Evolutionary conservation across 2,113 vertebrate genomes (phyloP).

Genomic region (Strix aluco): DNA sequence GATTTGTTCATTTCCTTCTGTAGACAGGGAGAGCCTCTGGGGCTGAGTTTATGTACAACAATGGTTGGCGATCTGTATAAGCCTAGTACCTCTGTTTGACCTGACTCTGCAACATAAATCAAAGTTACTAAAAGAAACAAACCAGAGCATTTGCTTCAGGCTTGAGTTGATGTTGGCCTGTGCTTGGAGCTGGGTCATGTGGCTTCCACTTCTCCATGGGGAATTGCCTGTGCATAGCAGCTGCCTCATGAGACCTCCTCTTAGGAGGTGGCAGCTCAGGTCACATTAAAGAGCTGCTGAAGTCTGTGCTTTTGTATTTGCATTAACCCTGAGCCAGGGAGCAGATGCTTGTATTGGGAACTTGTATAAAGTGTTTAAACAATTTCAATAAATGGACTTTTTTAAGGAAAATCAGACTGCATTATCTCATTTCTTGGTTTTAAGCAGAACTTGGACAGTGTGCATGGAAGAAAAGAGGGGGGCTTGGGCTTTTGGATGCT

Average conservation of each 20-base stretch:
- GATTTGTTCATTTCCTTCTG: background rate
- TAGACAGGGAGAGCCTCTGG: background rate
- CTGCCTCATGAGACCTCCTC: background rate
- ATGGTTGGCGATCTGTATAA: background rate
- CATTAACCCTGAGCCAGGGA: constrained; percentile 43
- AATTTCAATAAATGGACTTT: constrained; percentile 78
- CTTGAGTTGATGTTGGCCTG: constrained; percentile 4
- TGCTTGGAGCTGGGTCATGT: background rate
- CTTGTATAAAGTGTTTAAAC: constrained; percentile 76
- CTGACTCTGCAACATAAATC: constrained; percentile 4
- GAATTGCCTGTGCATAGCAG: background rate
- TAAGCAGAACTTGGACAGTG: background rate
- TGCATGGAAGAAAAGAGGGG: background rate
- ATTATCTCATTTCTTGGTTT: background rate
- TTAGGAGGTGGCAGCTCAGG: background rate
- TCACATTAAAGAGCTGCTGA: background rate
- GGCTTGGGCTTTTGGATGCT: background rate
- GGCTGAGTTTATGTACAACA: background rate
- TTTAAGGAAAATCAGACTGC: constrained; percentile 51
- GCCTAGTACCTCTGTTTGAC: constrained; percentile 6
- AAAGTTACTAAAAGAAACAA: background rate
- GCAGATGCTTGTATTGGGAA: constrained; percentile 60
- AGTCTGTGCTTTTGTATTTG: constrained; percentile 61
- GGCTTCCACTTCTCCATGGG: constrained; percentile 7
- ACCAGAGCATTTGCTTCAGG: constrained; percentile 20